Percentiles rank a stretch among this genome's conserved stretches.
Conservation (phyloP, 1,140 invertebrate genomes). For the Onthophagus taurus region DNA sequence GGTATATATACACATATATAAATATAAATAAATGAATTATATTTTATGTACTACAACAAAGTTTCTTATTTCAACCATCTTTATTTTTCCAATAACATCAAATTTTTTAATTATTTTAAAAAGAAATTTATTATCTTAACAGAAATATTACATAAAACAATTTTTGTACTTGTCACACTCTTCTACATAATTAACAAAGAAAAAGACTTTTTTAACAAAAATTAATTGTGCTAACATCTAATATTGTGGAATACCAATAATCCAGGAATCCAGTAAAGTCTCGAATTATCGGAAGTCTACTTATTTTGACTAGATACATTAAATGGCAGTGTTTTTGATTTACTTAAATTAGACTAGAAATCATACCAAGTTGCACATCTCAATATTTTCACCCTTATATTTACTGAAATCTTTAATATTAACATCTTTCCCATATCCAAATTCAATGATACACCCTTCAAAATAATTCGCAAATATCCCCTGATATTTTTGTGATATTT, state of each 20-base stretch:
- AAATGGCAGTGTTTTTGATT: constrained; percentile 9
- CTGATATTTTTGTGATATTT: constrained; percentile 17
- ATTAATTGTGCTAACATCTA: constrained; percentile 5
- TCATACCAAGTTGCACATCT: constrained; percentile 39
- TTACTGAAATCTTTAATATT: constrained; percentile 41
- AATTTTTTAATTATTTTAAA: no score
- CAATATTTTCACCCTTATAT: constrained; percentile 46
- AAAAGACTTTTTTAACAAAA: neutral
- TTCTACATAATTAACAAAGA: constrained; percentile 1
- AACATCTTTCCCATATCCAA: constrained; percentile 31
- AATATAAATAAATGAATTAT: constrained; percentile 30
- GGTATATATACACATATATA: constrained; percentile 26
- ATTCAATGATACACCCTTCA: constrained; percentile 31
- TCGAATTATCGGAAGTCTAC: neutral
- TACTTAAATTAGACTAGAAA: neutral
- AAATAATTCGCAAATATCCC: constrained; percentile 28
- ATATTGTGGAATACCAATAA: constrained; percentile 4
- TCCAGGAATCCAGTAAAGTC: no score
- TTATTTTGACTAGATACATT: constrained; percentile 3
- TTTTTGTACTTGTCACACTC: no score
- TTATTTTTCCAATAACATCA: neutral
- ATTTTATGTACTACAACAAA: constrained; percentile 30
- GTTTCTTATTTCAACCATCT: constrained; percentile 18
- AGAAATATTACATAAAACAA: neutral
- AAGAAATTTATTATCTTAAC: neutral